Percentiles rank a stretch among this genome's conserved stretches.
These are phyloP conservation scores for Coelinius sp. DNA, from an alignment of 2,888 invertebrate genomes.

Conservation along the genomic window DNA sequence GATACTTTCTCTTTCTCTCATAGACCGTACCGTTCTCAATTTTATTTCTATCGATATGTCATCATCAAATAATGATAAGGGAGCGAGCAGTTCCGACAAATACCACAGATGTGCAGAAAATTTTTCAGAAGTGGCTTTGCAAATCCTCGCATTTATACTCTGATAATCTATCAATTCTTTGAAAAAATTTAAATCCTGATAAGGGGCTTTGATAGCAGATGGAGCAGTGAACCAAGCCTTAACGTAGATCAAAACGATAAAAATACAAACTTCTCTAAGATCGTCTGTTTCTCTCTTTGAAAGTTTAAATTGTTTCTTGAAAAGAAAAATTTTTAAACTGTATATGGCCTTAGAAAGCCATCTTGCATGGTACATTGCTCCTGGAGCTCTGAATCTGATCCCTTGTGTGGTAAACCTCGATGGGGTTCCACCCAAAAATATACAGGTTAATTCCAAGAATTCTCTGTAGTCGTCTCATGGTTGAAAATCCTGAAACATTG, in stretches of 20 bases:
- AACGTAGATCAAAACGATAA: conserved; percentile 36
- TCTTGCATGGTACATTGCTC: conserved; percentile 40
- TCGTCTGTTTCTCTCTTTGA: conserved; percentile 26
- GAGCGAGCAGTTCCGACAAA: background rate
- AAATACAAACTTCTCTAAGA: conserved; percentile 31
- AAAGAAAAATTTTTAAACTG: conserved; percentile 42
- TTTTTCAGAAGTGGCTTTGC: background rate
- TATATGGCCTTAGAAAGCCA: conserved; percentile 42
- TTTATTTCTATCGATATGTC: background rate
- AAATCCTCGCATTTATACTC: background rate
- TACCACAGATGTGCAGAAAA: conserved; percentile 4
- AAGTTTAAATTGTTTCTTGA: conserved; percentile 32
- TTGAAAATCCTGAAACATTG: conserved; percentile 18
- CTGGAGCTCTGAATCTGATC: conserved; percentile 33
- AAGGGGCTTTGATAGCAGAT: conserved; percentile 26
- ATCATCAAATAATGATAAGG: background rate
- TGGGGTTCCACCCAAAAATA: conserved; percentile 38
- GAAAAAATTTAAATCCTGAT: background rate
- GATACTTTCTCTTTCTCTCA: too few relatives aligned
- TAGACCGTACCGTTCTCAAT: too few relatives aligned
- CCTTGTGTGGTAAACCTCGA: conserved; percentile 13
- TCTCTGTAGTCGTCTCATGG: conserved; percentile 43
- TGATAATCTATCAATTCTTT: background rate
- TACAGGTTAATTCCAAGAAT: conserved; percentile 39
- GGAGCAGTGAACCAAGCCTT: conserved; percentile 38